These are phyloP conservation scores for Loripinus fragilis DNA, from an alignment of 2,888 invertebrate genomes.

Conservation along the genomic window DNA sequence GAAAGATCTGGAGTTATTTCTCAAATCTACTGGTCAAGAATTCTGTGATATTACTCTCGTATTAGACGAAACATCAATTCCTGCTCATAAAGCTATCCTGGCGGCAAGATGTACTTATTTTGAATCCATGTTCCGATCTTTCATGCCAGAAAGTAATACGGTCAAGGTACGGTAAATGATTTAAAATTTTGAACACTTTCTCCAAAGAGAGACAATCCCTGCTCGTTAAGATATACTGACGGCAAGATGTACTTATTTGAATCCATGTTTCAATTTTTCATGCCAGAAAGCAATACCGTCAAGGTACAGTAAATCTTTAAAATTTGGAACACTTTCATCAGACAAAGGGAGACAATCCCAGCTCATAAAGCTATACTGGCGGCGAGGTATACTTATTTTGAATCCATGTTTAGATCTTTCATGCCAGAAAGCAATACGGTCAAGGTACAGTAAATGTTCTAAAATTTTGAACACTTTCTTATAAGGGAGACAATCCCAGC, in stretches of 20 bases:
- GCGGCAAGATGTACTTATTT: slow-evolving; percentile 96
- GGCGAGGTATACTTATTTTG: slow-evolving; percentile 96
- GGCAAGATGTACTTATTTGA: too few species aligned
- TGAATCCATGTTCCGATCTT: slow-evolving; percentile 97
- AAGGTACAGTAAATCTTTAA: too few species aligned
- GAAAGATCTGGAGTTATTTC: slow-evolving; percentile 93
- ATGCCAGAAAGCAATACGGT: slow-evolving; percentile 94
- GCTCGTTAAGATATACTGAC: too few species aligned
- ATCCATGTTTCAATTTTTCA: too few species aligned
- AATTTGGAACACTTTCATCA: too few species aligned
- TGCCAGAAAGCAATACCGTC: too few species aligned
- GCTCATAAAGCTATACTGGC: slow-evolving; percentile 96
- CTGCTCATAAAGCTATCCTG: slow-evolving; percentile 94
- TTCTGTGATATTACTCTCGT: slow-evolving; percentile 94
- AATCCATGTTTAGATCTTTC: slow-evolving; percentile 97
- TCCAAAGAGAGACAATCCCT: too few species aligned
- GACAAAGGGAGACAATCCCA: too few species aligned
- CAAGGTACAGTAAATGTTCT: too few species aligned
- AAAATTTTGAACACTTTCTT: too few species aligned
- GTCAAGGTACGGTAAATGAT: slow-evolving; percentile 95
- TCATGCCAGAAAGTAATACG: slow-evolving; percentile 93
- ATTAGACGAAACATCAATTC: slow-evolving; percentile 89
- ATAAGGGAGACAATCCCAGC: too few species aligned
- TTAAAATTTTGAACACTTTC: too few species aligned
- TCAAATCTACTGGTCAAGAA: slow-evolving; percentile 88